phyloP scores from a whole-genome alignment of 2,888 invertebrate species.

The Chrysolina haemoptera region DNA sequence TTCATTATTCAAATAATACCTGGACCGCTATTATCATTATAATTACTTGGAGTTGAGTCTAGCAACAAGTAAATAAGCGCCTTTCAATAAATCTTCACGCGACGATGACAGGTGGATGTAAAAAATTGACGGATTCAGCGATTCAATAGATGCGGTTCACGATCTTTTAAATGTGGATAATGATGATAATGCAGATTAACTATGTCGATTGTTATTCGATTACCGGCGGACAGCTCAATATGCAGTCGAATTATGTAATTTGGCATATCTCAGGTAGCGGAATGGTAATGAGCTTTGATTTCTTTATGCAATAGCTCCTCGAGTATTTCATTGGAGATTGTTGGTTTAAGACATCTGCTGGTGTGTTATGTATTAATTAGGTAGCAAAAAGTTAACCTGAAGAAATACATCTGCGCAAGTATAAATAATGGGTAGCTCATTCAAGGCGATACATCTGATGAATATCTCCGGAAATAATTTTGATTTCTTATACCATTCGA shows the following conservation, averaged over 20 bases:
- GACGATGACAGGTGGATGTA: constrained; percentile 1
- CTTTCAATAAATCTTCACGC: neutral
- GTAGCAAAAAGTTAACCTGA: neutral
- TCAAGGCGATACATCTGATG: too few relatives aligned
- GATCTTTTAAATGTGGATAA: neutral
- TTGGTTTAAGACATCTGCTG: neutral
- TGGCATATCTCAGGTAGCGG: constrained; percentile 16
- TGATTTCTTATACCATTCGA: neutral
- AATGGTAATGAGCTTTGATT: neutral
- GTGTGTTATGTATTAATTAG: neutral
- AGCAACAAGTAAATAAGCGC: constrained; percentile 20
- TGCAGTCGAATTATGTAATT: constrained; percentile 15
- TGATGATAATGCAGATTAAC: constrained; percentile 14
- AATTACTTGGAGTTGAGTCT: constrained; percentile 54
- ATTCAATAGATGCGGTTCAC: neutral
- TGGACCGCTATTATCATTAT: constrained; percentile 60
- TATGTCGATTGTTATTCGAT: neutral
- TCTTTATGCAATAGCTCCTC: constrained; percentile 10
- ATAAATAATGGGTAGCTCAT: too few relatives aligned
- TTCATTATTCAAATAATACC: constrained; percentile 61
- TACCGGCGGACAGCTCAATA: constrained; percentile 9
- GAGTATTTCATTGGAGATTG: constrained; percentile 5
- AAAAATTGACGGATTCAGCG: constrained; percentile 2
- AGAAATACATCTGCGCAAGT: too few relatives aligned
- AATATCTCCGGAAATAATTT: neutral